Base-by-base conservation (phyloP, 1,140 invertebrate genomes). In the Dendrolimus kikuchii region DNA sequence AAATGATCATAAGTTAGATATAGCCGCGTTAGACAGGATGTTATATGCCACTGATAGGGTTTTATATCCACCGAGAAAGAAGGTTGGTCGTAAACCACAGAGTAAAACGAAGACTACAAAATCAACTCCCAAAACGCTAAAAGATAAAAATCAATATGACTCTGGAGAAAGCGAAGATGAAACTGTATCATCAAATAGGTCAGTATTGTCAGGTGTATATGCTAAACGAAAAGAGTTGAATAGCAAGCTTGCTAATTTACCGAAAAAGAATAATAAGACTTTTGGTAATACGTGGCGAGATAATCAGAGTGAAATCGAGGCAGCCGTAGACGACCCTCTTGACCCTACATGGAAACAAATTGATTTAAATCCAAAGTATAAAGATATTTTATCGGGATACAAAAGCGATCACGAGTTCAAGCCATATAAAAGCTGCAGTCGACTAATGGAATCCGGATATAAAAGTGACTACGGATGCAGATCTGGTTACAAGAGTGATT, bases 21-120 rank as follows among this genome's bases (percentile, higher is more conserved):
- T 90, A 59, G 90, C 81, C 55, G 89, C 86, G 23, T 85, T 92
- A 64, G 91, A 92, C 74, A 89, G 91, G 67, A 89, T 91, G 58
- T 75, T 92, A 57, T 92, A 92, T 73, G 92, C 91, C 0, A 93
- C 92, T 0, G 93, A 94, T 62, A 82, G 92, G 51, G 92, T 93
- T 1, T 70, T 94, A 5, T 94, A 94, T 86, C 93, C 93, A 2
- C 92, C 92, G 0, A 91, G 93, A 59, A 88, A 93, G 57, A 94
- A 93, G 84, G 90, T 90, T 40, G 90, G 91, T 3, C 80, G 92
- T 8, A 90, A 89, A 55, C 88, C 89, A 5, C 71, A 87, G 63
- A 82, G 46, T 45, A 86, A 88, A 71, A 66, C 77, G 37, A 84
- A 74, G 64, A 57, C 60, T 46, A 76, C 74, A 53, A 90, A 89